Evolutionary conservation across 2,888 invertebrate genomes (phyloP).

Genomic region (Argyresthia goedartella): DNA sequence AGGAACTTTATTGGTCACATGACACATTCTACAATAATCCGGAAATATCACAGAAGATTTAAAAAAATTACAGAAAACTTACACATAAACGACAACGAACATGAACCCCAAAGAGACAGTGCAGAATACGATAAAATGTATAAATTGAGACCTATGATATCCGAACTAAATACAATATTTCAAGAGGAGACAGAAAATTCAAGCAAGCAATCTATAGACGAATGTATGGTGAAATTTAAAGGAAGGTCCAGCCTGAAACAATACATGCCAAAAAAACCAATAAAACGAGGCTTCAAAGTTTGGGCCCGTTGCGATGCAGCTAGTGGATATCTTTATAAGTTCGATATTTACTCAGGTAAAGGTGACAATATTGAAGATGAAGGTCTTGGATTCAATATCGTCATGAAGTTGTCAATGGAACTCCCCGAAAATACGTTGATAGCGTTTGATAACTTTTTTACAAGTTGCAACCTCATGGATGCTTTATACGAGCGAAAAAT

Average conservation of each 20-base stretch:
- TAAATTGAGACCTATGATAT: constrained; percentile 11
- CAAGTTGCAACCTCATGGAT: constrained; percentile 11
- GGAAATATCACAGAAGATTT: constrained; percentile 6
- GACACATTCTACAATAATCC: constrained; percentile 8
- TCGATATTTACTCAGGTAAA: constrained; percentile 17
- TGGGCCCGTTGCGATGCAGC: constrained; percentile 4
- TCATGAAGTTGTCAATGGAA: constrained; percentile 7
- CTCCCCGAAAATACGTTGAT: constrained; percentile 5
- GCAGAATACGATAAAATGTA: constrained; percentile 11
- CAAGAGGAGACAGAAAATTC: constrained; percentile 11
- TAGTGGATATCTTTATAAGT: constrained; percentile 8
- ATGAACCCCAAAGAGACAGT: constrained; percentile 9
- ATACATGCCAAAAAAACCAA: constrained; percentile 19
- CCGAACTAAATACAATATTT: constrained; percentile 9
- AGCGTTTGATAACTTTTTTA: constrained; percentile 6
- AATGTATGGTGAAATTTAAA: constrained; percentile 23
- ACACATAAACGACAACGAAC: constrained; percentile 10
- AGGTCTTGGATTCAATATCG: constrained; percentile 16
- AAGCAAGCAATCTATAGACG: constrained; percentile 17
- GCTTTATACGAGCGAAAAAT: constrained; percentile 16
- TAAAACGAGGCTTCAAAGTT: constrained; percentile 9
- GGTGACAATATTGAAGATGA: constrained; percentile 15
- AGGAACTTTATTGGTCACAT: constrained; percentile 13
- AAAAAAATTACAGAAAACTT: constrained; percentile 11
- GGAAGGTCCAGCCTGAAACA: constrained; percentile 17